Evolutionary conservation across 1,140 invertebrate species (phyloP), one percentile per base, ranked within the genome.

Genomic region (Drosophila carrolli): DNA sequence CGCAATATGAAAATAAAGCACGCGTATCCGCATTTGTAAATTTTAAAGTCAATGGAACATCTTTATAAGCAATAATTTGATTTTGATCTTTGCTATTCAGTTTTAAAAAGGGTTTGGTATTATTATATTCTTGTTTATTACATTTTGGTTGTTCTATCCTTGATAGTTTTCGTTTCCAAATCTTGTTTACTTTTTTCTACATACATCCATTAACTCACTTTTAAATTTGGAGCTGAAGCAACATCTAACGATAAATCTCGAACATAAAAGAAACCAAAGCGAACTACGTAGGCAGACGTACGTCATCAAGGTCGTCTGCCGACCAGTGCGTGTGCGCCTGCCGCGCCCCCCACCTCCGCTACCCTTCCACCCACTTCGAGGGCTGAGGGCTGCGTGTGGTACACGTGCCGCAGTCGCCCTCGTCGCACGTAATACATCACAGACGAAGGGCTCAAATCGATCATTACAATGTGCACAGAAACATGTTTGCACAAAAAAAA

Each of bases 351-450:
- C 37, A 19, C 46, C 43, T 8, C 16, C 40, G 29, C n/a, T 10
- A 2, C 1, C 10, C 37, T 27, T 29, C 29, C 63, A 62, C 48
- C 16, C 53, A 73, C 66, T 13, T 47, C 5, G 54, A 44, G 29
- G 6, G 16, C 43, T 55, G 37, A 29, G 59, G 37, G 56, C 40
- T 54, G 40, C 10, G 10, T 57, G 38, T 82, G 83, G 83, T 79
- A 74, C 82, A 83, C 83, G 83, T 88, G 82, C 83, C 66, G 13
- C 40, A 44, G 29, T 56, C 10, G 29, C 32, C 48, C 59, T 54
- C 47, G 59, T 57, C 54, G 70, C 82, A 86, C 82, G 82, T 86
- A 86, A 79, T 75, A 76, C 60, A 82, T 62, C 40, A 44, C 41
- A 55, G 27, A 29, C 13, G 38, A 48, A 73, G 68, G 40, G 72